Evolutionary conservation across 2,113 vertebrate genomes (phyloP).

Genomic region (Chaetodon auriga): DNA sequence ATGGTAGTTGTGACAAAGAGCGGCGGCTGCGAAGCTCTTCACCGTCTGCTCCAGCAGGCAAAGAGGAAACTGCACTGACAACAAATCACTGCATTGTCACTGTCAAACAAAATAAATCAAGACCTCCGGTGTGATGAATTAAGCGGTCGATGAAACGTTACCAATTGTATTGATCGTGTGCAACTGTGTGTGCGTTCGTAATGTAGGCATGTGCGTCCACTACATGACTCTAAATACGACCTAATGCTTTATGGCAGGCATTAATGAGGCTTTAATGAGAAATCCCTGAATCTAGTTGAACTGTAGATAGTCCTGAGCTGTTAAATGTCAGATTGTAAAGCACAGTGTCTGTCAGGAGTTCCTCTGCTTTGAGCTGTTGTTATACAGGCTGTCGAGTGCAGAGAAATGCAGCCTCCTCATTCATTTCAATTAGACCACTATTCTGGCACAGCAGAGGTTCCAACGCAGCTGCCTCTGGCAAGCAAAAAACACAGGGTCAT

Average conservation of each 20-base stretch:
- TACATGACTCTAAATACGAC: not conserved
- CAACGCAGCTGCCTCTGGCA: not conserved
- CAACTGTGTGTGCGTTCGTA: not conserved
- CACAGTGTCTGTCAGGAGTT: not conserved
- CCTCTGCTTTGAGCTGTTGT: slow-evolving; percentile 12
- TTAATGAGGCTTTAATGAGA: slow-evolving; percentile 44
- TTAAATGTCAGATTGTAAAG: slow-evolving; percentile 16
- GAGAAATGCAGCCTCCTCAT: not conserved
- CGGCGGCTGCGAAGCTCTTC: slow-evolving; percentile 44
- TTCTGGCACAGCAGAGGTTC: slow-evolving; percentile 18
- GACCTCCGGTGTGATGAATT: slow-evolving; percentile 38
- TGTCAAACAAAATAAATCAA: slow-evolving; percentile 54
- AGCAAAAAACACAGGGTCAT: slow-evolving; percentile 7
- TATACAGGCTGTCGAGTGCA: not conserved
- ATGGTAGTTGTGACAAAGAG: slow-evolving; percentile 21
- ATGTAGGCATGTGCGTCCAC: not conserved
- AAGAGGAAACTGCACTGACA: slow-evolving; percentile 14
- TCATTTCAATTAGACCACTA: slow-evolving; percentile 31
- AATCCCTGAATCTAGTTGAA: not conserved
- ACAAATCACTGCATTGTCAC: slow-evolving; percentile 51
- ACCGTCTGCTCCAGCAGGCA: slow-evolving; percentile 30
- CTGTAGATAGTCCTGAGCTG: not conserved
- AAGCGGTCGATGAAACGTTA: slow-evolving; percentile 41
- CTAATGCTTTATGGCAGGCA: slow-evolving; percentile 2
- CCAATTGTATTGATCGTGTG: slow-evolving; percentile 39